phyloP scores from a whole-genome alignment of 2,797 vertebrate genomes.

The Crocodylus rhombifer region DNA sequence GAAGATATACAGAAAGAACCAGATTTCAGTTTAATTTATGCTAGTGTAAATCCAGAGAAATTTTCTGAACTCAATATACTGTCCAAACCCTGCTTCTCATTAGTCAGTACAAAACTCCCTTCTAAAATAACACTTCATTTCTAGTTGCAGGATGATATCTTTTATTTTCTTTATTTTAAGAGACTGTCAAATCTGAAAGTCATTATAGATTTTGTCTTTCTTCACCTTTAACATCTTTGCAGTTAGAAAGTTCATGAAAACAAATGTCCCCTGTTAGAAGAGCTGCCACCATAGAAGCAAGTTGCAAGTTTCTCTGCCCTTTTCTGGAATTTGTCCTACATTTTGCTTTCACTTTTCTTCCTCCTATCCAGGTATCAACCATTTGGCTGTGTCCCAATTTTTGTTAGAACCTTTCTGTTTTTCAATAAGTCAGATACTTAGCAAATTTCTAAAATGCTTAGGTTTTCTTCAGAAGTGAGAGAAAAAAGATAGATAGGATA shows the following conservation, averaged over 20 bases:
- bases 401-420: slow-evolving; percentile 36
- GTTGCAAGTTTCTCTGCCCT: slow-evolving; percentile 22
- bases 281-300: slow-evolving; percentile 3
- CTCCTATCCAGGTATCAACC: slow-evolving; percentile 25
- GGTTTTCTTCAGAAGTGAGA: background rate
- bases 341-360: slow-evolving; percentile 43
- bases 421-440: background rate
- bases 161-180: background rate
- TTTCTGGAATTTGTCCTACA: slow-evolving; percentile 53
- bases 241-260: slow-evolving; percentile 10
- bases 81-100: background rate
- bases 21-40: background rate
- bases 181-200: slow-evolving; percentile 22
- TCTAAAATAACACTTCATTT: slow-evolving; percentile 16
- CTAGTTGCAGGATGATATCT: slow-evolving; percentile 42
- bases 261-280: slow-evolving; percentile 42
- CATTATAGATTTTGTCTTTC: slow-evolving; percentile 35
- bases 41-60: background rate
- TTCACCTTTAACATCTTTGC: background rate
- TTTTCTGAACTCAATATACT: background rate
- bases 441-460: slow-evolving; percentile 18
- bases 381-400: slow-evolving; percentile 34
- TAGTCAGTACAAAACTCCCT: background rate
- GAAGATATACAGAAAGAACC: too few relatives aligned
- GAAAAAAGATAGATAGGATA: background rate